A percentile compares a stretch with the other conserved stretches of the same genome.
These are phyloP conservation scores for Eospalax fontanierii DNA, from an alignment of 2,797 vertebrate genomes.

Conservation along the genomic window DNA sequence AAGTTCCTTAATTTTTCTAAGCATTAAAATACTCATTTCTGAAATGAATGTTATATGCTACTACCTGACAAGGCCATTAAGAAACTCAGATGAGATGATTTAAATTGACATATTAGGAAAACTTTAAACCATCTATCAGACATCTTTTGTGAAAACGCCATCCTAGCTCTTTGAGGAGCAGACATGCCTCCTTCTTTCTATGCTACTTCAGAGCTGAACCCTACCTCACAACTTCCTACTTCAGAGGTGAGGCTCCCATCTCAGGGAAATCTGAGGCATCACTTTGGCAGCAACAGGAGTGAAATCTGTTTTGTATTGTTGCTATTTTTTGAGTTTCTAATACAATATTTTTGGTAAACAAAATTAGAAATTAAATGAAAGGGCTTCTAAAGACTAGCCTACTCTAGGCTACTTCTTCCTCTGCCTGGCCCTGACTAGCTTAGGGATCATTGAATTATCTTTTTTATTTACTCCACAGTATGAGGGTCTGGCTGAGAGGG, in stretches of 20 bases:
- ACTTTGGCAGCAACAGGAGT: not conserved
- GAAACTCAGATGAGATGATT: not conserved
- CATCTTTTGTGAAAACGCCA: slow-evolving; percentile 18
- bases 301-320: not conserved
- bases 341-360: not conserved
- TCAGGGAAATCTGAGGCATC: not conserved
- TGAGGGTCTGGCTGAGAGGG: too few relatives aligned
- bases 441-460: too few relatives aligned
- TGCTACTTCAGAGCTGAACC: not conserved
- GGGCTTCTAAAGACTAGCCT: too few relatives aligned
- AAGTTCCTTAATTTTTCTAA: not conserved
- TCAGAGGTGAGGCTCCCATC: not conserved
- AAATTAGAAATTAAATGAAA: too few relatives aligned
- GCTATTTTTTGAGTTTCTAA: slow-evolving; percentile 32
- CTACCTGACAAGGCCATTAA: not conserved
- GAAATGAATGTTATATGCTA: not conserved
- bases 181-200: not conserved
- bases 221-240: not conserved
- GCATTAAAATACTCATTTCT: not conserved
- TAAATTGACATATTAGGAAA: not conserved
- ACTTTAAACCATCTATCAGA: not conserved
- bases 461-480: too few relatives aligned
- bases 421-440: too few relatives aligned
- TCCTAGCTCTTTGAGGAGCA: not conserved
- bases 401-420: too few relatives aligned